These are phyloP conservation scores for Geococcyx californianus DNA, from an alignment of 2,113 vertebrate genomes.

Conservation along the genomic window DNA sequence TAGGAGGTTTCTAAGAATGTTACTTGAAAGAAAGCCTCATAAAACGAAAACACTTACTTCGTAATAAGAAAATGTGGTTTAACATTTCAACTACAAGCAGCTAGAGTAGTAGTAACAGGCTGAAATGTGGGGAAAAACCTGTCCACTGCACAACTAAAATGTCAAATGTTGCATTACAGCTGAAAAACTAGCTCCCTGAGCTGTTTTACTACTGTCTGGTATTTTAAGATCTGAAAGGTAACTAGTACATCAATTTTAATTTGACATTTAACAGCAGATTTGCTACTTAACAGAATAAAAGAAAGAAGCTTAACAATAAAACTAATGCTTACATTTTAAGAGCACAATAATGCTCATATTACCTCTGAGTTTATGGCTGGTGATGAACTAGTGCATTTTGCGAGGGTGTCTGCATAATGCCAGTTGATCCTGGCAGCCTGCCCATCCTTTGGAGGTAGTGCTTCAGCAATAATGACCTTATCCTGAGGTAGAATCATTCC, in stretches of 20 bases:
- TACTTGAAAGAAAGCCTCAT: not conserved
- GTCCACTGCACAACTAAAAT: not conserved
- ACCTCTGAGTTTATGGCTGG: slow-evolving; percentile 83
- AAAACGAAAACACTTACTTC: not conserved
- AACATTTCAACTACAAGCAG: not conserved
- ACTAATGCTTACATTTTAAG: not conserved
- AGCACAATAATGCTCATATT: not conserved
- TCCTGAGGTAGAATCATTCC: slow-evolving; percentile 96
- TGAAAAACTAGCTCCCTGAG: not conserved
- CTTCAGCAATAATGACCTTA: slow-evolving; percentile 94
- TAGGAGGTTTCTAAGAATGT: not conserved
- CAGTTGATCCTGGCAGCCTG: slow-evolving; percentile 93
- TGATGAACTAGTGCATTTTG: slow-evolving; percentile 71
- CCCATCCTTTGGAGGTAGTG: slow-evolving; percentile 90
- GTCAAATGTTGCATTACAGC: not conserved
- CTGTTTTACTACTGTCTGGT: not conserved
- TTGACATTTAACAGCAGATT: not conserved
- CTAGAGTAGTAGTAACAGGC: not conserved
- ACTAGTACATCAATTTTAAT: not conserved
- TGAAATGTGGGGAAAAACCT: not conserved
- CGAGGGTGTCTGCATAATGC: slow-evolving; percentile 91
- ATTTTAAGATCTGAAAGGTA: not conserved
- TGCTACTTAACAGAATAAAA: not conserved
- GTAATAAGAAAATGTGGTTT: not conserved
- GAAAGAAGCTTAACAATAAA: not conserved